Percentiles rank a stretch among this genome's conserved stretches.
Evolutionary conservation across 2,113 vertebrate genomes (phyloP).

Genomic region (Amphiprion percula): DNA sequence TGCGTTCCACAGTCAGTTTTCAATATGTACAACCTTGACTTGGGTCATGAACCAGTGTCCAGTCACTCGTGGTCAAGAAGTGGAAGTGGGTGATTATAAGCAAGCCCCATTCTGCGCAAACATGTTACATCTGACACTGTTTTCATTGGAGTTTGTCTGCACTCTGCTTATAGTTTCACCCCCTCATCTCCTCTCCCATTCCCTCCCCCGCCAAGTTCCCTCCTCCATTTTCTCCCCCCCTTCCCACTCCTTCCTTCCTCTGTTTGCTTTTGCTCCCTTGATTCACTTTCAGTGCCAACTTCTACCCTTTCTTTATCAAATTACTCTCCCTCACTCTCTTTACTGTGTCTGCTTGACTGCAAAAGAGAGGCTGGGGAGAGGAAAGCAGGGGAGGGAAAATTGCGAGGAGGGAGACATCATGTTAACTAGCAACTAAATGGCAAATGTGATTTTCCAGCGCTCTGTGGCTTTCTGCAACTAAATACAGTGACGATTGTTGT

Average conservation of each 20-base stretch:
- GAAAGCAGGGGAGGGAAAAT: conserved; percentile 7
- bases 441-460: conserved; percentile 26
- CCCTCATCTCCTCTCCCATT: conserved; percentile 47
- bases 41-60: conserved; percentile 42
- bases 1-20: background rate
- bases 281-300: conserved; percentile 77
- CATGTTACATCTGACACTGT: conserved; percentile 76
- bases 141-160: conserved; percentile 70
- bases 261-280: conserved; percentile 83
- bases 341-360: conserved; percentile 60
- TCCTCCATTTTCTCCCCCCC: conserved; percentile 71
- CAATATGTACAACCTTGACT: background rate
- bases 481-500: conserved; percentile 8
- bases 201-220: conserved; percentile 67
- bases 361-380: conserved; percentile 40
- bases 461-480: conserved; percentile 9
- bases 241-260: conserved; percentile 82
- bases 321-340: conserved; percentile 59
- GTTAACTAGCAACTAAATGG: conserved; percentile 44
- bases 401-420: conserved; percentile 6
- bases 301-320: conserved; percentile 74
- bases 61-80: conserved; percentile 47
- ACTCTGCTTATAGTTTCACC: conserved; percentile 53
- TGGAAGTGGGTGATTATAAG: conserved; percentile 59
- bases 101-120: conserved; percentile 48